Base-by-base conservation (phyloP, 1,140 invertebrate genomes). In the Hylaeus volcanicus region DNA sequence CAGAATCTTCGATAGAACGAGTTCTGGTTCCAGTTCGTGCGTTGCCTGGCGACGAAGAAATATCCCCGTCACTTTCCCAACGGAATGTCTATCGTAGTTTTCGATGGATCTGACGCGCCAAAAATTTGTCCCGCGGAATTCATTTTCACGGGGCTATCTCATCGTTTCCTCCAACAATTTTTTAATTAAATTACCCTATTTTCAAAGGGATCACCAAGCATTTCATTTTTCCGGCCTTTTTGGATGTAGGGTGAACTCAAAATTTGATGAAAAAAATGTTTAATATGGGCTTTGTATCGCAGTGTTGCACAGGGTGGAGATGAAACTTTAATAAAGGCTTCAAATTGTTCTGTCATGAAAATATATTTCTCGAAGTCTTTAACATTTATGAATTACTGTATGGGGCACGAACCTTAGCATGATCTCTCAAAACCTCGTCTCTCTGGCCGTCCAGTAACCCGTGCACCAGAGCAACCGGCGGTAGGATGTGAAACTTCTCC, bases 401-500 rank as follows among this genome's bases (percentile, higher is more conserved):
- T 41, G 26, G n/a, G 60, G 45, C 53, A 37, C 58, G 37, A 88
- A 93, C 92, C 89, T 96, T 95, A 66, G 96, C 94, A 89, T 96
- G 97, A 73, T 97, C 96, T 72, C 95, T 94, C 60, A 98, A 94
- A 79, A 97, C 96, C 79, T 96, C 95, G 87, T 97, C 96, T 83
- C 97, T 95, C 89, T 98, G 95, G 63, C 95, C 95, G 88, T 97
- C 96, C 66, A 96, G 93, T 86, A 99, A 95, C 15, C 98, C 98
- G 79, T 97, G 94, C 43, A 96, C 94, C 60, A 98, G 93, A 85
- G 97, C 96, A 69, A 96, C 94, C 15, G 96, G 95, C 3, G 96
- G 95, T 64, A 99, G 94, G 82, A 97, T 94, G 88, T 98, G 96
- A 89, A 97, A 97, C 79, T 97, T 97, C 91, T 99, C 98, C 82